Percentiles rank a stretch among this genome's conserved stretches.
These are phyloP conservation scores for Meloidogyne hapla DNA, from an alignment of 1,140 invertebrate species.

Conservation along the genomic window DNA sequence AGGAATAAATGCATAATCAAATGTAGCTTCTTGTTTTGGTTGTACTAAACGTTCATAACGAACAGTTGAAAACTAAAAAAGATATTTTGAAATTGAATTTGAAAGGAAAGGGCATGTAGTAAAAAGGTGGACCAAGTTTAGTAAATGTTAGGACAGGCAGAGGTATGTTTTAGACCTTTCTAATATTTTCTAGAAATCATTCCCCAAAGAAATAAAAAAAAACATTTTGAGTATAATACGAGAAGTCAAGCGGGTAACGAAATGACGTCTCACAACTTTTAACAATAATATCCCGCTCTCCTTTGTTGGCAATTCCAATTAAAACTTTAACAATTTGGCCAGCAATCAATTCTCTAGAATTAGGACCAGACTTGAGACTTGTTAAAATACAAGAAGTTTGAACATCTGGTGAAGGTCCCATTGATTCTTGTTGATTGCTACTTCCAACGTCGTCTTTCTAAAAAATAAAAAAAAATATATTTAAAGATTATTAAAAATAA, in stretches of 20 bases:
- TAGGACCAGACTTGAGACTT: conserved; percentile 65
- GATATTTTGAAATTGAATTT: conserved; percentile 5
- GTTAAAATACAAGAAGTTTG: conserved; percentile 88
- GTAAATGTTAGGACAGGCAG: no score
- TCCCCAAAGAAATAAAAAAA: conserved; percentile 3
- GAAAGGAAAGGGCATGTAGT: no score
- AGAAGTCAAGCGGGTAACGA: conserved; percentile 96
- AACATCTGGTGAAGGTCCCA: conserved; percentile 72
- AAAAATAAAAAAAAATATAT: not conserved
- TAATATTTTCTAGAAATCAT: no score
- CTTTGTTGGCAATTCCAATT: conserved; percentile 93
- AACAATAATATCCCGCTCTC: conserved; percentile 80
- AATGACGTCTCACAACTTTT: conserved; percentile 93
- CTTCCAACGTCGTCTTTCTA: not conserved
- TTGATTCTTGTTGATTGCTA: not conserved
- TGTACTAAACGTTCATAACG: conserved; percentile 84
- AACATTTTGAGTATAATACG: conserved; percentile 91
- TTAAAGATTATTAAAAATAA: no score
- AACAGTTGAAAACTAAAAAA: conserved; percentile 78
- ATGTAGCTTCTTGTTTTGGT: conserved; percentile 85
- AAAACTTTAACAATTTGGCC: conserved; percentile 89
- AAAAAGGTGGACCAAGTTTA: no score
- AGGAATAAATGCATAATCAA: conserved; percentile 90
- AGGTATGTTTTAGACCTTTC: no score
- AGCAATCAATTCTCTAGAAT: conserved; percentile 74